Conservation (phyloP, 2,888 invertebrate genomes). For the Agonopterix arenella region DNA sequence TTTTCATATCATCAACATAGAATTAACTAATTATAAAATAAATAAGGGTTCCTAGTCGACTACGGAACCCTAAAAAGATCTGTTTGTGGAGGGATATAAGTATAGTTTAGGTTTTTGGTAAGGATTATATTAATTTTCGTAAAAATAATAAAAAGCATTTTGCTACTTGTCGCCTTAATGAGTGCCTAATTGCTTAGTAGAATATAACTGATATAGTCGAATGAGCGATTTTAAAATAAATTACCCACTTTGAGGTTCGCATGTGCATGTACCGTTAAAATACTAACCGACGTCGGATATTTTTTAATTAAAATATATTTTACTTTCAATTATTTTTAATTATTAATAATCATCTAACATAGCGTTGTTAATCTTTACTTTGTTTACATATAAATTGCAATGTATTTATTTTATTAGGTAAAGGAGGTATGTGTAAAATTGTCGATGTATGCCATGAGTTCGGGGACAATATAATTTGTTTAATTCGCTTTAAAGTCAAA, state of each 20-base stretch:
- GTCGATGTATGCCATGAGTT: conserved; percentile 67
- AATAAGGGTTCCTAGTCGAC: too few relatives aligned
- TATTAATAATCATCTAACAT: conserved; percentile 5
- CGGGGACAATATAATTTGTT: conserved; percentile 59
- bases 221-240: not conserved
- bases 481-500: conserved; percentile 66
- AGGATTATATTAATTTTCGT: conserved; percentile 1
- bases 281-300: conserved; percentile 3
- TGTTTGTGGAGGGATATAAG: too few relatives aligned
- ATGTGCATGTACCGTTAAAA: conserved; percentile 3
- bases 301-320: not conserved
- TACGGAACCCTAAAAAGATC: too few relatives aligned
- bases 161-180: conserved; percentile 19
- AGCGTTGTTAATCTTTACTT: not conserved
- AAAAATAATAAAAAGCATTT: not conserved
- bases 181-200: conserved; percentile 19
- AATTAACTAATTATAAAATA: too few relatives aligned
- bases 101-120: too few relatives aligned
- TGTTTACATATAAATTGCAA: conserved; percentile 13
- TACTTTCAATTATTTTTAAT: conserved; percentile 1
- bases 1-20: conserved; percentile 3
- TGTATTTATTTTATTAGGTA: conserved; percentile 56
- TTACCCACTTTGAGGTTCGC: not conserved
- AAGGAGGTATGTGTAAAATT: conserved; percentile 44
- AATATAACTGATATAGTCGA: conserved; percentile 1